These are phyloP conservation scores for Lithosia quadra DNA, from an alignment of 2,888 invertebrate species.

Conservation along the genomic window DNA sequence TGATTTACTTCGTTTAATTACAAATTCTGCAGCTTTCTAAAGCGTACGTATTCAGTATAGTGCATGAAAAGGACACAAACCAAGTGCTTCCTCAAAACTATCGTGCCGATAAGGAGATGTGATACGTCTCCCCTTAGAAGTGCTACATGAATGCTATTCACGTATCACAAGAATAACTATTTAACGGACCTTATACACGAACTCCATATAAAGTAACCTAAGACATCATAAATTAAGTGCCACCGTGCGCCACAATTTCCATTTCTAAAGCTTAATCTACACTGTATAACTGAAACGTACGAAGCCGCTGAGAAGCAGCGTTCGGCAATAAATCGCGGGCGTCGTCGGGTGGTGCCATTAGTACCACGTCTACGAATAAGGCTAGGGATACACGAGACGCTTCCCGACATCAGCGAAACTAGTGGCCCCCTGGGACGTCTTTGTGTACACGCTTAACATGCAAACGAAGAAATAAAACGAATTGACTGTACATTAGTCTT, in stretches of 20 bases:
- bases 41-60: too few relatives aligned
- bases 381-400: constrained; percentile 32
- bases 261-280: constrained; percentile 54
- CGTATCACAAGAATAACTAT: constrained; percentile 2
- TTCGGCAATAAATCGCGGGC: constrained; percentile 53
- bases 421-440: constrained; percentile 24
- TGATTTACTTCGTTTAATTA: background rate
- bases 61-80: background rate
- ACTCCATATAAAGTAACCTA: constrained; percentile 16
- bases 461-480: constrained; percentile 16
- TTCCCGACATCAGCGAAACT: constrained; percentile 15
- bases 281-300: constrained; percentile 51
- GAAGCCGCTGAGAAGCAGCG: constrained; percentile 48
- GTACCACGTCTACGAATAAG: constrained; percentile 55
- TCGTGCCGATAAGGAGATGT: background rate
- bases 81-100: background rate
- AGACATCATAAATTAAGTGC: constrained; percentile 41
- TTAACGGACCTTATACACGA: constrained; percentile 7
- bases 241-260: constrained; percentile 33
- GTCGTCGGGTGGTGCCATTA: constrained; percentile 60
- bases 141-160: background rate
- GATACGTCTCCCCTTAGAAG: background rate
- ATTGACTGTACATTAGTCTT: constrained; percentile 1
- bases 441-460: constrained; percentile 22
- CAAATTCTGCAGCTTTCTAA: background rate